phyloP scores from a whole-genome alignment of 2,113 vertebrate genomes.

The Chlamydotis undulata region DNA sequence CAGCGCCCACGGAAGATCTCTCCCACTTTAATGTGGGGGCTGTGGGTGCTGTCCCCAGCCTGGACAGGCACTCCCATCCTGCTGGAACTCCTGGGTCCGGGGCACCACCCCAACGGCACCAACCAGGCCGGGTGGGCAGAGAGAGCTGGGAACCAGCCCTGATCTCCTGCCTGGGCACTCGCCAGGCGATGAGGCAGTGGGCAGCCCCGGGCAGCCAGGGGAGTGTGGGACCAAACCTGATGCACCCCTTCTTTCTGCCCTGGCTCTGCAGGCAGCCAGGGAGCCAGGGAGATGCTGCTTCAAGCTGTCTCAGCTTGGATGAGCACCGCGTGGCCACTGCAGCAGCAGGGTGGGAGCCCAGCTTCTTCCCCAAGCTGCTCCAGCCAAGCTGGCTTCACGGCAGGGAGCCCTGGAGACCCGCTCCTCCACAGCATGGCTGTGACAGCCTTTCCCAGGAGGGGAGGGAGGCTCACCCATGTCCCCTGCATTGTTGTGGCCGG shows the following conservation, averaged over 20 bases:
- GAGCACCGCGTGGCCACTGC: background rate
- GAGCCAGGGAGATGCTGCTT: background rate
- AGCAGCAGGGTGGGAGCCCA: accelerated
- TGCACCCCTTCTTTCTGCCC: background rate
- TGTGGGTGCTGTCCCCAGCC: background rate
- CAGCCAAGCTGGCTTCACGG: background rate
- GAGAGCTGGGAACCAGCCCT: background rate
- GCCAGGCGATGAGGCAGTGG: background rate
- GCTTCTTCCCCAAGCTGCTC: background rate
- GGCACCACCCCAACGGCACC: background rate
- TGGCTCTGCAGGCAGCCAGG: background rate
- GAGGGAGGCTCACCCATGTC: background rate
- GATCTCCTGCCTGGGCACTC: background rate
- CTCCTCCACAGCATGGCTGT: background rate
- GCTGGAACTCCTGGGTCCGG: background rate
- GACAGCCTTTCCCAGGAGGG: background rate
- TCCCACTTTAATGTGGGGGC: background rate
- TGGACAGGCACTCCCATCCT: background rate
- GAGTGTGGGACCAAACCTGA: background rate
- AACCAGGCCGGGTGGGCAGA: background rate
- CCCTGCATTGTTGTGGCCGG: background rate
- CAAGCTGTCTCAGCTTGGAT: background rate
- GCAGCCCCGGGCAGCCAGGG: background rate
- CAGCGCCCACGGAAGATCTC: background rate
- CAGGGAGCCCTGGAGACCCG: accelerated